These are phyloP conservation scores for Oryzias celebensis DNA, from an alignment of 2,113 vertebrate species.

Conservation along the genomic window DNA sequence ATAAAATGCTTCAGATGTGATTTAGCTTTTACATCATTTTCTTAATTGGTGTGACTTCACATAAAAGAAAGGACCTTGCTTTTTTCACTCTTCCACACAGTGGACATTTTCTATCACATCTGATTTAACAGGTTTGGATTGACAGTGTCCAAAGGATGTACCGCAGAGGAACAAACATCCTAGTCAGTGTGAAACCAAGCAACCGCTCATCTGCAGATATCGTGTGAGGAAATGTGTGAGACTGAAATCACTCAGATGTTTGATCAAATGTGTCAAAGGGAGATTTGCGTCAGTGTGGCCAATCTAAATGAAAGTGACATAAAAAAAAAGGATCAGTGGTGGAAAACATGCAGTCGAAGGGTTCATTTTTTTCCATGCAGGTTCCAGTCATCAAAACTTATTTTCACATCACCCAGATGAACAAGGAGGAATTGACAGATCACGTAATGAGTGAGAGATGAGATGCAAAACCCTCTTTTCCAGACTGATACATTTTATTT, in stretches of 20 bases:
- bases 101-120: too few relatives aligned
- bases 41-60: too few relatives aligned
- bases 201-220: slow-evolving; percentile 6
- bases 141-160: neutral
- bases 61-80: too few relatives aligned
- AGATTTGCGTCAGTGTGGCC: neutral
- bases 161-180: slow-evolving; percentile 12
- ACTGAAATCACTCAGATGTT: slow-evolving; percentile 10
- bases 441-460: too few relatives aligned
- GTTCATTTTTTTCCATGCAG: neutral
- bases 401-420: slow-evolving; percentile 37
- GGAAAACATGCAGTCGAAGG: neutral
- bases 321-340: neutral
- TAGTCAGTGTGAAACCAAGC: slow-evolving; percentile 4
- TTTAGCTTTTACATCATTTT: too few relatives aligned
- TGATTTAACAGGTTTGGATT: neutral
- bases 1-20: too few relatives aligned
- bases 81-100: too few relatives aligned
- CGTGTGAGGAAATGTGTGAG: neutral
- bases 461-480: too few relatives aligned
- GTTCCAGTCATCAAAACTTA: neutral
- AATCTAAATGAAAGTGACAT: slow-evolving; percentile 1
- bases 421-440: slow-evolving; percentile 66
- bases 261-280: slow-evolving; percentile 16
- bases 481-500: too few relatives aligned